Evolutionary conservation across 2,797 vertebrate genomes (phyloP), one percentile per base, ranked within the genome.

Genomic region (Hippopotamyrus pictus): DNA sequence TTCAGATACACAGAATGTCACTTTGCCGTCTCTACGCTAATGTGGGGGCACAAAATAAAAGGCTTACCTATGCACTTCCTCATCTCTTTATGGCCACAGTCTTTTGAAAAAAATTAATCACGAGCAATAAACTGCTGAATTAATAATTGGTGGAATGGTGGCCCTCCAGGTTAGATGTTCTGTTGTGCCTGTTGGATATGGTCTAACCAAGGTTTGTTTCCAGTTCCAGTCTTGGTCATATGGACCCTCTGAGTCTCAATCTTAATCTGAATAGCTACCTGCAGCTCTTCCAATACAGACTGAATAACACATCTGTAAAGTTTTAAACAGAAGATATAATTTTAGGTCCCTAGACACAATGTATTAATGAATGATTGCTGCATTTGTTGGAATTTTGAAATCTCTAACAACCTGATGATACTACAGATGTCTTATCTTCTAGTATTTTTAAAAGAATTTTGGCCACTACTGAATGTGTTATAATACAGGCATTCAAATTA

Each of bases 11-110:
- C 22, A 33, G 86, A 44, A 65, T n/a, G 57, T 88, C 33, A 25
- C 86, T 57, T 86, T 6, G 7, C 29, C 11, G 19, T 88, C 88
- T 88, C 91, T 89, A 12, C 41, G 19, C 46, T 89, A 76, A 51
- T 48, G 88, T 44, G 37, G 50, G 37, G 89, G 44, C 88, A 89
- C 53, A 90, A 89, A 87, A 91, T 48, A 90, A 83, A 87, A 59
- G 29, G 11, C 92, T 17, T 65, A 88, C 6, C 96, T 96, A 96
- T 97, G 96, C 96, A 96, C 94, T 93, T 93, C 89, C 91, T 93
- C 82, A 91, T 90, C 89, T 92, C 92, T 93, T 87, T 41, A 59
- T 87, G 54, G 46, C 86, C 90, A 90, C 59, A 83, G 87, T 90
- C 89, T 91, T 92, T 90, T 91, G 91, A 94, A 93, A 91, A 91